Evolutionary conservation across 2,888 invertebrate species (phyloP).

Genomic region (Aphidoletes aphidimyza): DNA sequence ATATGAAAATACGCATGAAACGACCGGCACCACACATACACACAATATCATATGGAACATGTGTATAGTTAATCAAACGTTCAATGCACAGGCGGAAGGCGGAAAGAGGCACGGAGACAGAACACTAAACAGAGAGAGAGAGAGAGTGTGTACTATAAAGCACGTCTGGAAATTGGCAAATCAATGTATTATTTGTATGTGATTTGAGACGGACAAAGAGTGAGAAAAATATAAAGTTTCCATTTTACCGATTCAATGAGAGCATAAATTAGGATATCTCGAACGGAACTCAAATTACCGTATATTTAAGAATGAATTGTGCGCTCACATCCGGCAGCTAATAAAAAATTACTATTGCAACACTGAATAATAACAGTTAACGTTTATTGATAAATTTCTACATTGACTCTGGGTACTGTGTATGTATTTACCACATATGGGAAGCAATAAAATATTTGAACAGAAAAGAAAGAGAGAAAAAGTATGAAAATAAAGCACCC

Average conservation of each 20-base stretch:
- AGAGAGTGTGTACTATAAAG: too few relatives aligned
- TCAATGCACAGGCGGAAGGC: not conserved
- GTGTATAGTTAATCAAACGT: not conserved
- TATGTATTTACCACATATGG: not conserved
- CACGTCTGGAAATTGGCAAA: not conserved
- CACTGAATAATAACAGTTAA: slow-evolving; percentile 11
- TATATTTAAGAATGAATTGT: slow-evolving; percentile 43
- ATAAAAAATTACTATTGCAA: slow-evolving; percentile 3
- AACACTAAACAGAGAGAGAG: not conserved
- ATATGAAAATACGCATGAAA: slow-evolving; percentile 3
- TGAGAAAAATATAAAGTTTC: not conserved
- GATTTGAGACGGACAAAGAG: not conserved
- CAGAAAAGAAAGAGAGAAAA: not conserved
- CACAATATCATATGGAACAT: not conserved
- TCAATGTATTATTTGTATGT: slow-evolving; percentile 8
- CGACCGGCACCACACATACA: too few relatives aligned
- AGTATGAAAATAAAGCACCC: not conserved
- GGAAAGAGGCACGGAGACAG: not conserved
- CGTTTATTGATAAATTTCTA: slow-evolving; percentile 44
- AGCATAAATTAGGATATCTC: slow-evolving; percentile 29
- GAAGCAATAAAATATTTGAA: too few relatives aligned
- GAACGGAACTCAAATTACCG: slow-evolving; percentile 5
- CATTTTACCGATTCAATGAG: not conserved
- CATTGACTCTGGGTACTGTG: not conserved
- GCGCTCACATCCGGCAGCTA: not conserved